These are phyloP conservation scores for Catamblyrhynchus diadema DNA, from an alignment of 2,797 vertebrate species.

Conservation along the genomic window DNA sequence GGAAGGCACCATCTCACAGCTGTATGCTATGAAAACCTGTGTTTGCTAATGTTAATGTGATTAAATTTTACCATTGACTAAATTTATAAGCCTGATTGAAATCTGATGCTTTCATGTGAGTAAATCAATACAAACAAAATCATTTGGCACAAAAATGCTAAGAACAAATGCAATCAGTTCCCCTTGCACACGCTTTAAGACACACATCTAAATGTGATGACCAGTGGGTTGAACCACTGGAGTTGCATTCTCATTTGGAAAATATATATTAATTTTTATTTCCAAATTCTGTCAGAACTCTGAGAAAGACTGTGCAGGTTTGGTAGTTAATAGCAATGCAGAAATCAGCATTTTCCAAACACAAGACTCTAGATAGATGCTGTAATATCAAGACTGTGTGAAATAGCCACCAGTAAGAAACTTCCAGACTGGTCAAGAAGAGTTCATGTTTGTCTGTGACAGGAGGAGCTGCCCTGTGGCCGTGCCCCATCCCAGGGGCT, in stretches of 20 bases:
- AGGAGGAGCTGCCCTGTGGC: background rate
- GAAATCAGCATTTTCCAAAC: background rate
- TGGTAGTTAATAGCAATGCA: background rate
- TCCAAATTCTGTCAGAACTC: background rate
- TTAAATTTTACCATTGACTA: background rate
- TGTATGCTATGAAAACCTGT: background rate
- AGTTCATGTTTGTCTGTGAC: background rate
- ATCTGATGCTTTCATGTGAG: background rate
- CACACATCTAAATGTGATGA: background rate
- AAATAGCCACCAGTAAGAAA: background rate
- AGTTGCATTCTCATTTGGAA: background rate
- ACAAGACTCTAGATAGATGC: background rate
- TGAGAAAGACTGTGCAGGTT: background rate
- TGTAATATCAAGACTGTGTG: background rate
- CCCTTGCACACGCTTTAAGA: background rate
- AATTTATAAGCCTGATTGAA: background rate
- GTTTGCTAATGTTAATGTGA: background rate
- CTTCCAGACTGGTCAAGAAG: background rate
- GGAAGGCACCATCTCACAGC: background rate
- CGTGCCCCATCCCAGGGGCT: accelerated
- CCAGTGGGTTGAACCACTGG: background rate
- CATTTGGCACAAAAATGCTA: background rate
- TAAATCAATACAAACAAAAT: background rate
- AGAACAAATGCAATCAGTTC: background rate
- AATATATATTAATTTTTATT: background rate